Percentiles rank a stretch among this genome's conserved stretches.
These are phyloP conservation scores for Pelodytes ibericus DNA, from an alignment of 2,797 vertebrate species.

Conservation along the genomic window DNA sequence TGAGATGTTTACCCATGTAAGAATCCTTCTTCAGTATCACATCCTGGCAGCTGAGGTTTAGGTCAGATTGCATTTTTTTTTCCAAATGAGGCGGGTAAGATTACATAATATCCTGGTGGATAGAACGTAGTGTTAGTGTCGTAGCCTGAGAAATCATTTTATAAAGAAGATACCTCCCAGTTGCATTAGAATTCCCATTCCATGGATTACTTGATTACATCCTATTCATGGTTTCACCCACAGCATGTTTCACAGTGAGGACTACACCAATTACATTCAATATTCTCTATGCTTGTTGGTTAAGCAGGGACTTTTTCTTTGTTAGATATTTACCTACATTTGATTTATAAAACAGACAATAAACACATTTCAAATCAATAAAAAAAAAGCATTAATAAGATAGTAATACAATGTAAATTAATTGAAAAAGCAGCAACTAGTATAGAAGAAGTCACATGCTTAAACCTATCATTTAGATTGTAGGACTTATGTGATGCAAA, in stretches of 20 bases:
- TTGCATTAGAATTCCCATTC: background rate
- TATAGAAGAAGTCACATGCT: no score
- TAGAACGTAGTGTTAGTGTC: background rate
- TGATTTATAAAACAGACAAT: no score
- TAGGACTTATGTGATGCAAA: no score
- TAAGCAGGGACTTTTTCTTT: no score
- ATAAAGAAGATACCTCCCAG: background rate
- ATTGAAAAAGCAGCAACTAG: no score
- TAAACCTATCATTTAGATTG: no score
- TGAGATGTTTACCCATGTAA: background rate
- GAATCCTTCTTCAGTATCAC: background rate
- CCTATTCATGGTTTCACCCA: background rate
- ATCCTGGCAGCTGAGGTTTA: background rate
- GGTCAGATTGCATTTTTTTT: background rate
- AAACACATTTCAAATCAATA: no score
- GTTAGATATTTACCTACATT: no score
- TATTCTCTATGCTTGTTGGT: no score
- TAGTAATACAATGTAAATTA: no score
- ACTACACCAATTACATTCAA: no score
- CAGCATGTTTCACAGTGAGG: background rate
- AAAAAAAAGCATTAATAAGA: no score
- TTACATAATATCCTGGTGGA: background rate
- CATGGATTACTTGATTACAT: background rate
- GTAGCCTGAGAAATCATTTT: background rate
- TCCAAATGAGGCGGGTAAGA: background rate